phyloP scores from a whole-genome alignment of 2,797 vertebrate species.

The Falco berigora region DNA sequence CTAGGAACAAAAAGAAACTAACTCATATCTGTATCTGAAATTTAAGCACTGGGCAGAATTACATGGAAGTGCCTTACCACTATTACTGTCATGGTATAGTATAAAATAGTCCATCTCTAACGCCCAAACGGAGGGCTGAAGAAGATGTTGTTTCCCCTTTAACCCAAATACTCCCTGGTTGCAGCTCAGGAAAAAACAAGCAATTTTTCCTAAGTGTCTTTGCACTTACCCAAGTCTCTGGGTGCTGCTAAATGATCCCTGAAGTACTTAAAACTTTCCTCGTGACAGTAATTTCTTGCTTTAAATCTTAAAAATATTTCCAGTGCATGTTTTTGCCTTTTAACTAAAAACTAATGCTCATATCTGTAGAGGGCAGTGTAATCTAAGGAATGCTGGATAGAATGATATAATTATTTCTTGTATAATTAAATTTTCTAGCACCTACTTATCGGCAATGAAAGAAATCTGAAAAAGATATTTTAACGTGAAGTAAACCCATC shows the following conservation, averaged over 20 bases:
- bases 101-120: not conserved
- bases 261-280: not conserved
- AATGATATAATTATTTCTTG: not conserved
- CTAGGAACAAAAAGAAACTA: not conserved
- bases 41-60: not conserved
- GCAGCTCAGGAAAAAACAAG: not conserved
- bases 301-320: not conserved
- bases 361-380: conserved; percentile 43
- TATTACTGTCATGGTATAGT: not conserved
- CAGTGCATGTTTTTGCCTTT: not conserved
- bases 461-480: not conserved
- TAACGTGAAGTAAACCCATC: not conserved
- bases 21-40: not conserved
- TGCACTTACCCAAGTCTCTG: not conserved
- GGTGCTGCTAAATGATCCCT: not conserved
- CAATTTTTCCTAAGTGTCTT: not conserved
- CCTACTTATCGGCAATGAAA: not conserved
- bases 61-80: not conserved
- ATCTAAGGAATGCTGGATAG: not conserved
- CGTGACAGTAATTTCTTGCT: not conserved
- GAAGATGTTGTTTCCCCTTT: not conserved
- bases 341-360: not conserved
- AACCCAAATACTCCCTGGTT: not conserved
- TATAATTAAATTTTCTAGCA: not conserved
- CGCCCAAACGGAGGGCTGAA: not conserved